Evolutionary conservation across 2,888 invertebrate genomes (phyloP), one percentile per base, ranked within the genome.

Genomic region (Caenorhabditis angaria): DNA sequence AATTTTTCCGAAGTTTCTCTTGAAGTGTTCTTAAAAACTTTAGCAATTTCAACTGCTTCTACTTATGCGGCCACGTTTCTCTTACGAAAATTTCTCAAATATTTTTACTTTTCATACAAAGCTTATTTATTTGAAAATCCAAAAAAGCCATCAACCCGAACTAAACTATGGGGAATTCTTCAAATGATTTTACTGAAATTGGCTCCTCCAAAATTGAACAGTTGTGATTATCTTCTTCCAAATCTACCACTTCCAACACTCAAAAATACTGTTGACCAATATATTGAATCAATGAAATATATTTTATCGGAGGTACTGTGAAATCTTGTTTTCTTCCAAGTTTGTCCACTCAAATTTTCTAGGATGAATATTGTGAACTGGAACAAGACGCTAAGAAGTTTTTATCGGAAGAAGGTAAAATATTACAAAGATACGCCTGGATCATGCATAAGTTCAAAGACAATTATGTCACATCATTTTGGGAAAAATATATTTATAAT

Each of bases 391-490:
- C 83, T 0, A 35, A 68, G 10, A 56, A 59, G 2, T 85, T 85
- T 55, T 53, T 82, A 29, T 54, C 63, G 20, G 65, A 77, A 14
- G 85, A 85, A 68, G 85, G 85, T 18, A 67, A 58, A 25, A 76
- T 73, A 41, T 75, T 85, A n/a, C 85, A 85, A 57, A 64, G 66
- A 65, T 82, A 81, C 51, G 70, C 82, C 3, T 61, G 68, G 47
- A 28, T 86, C 22, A 80, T 78, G 53, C 76, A 78, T 3, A 65
- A 78, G 22, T 78, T 80, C 61, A 67, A 70, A 12, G 76, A 79
- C 35, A 85, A 85, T 61, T 85, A 85, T 58, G 83, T 85, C n/a
- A 82, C 84, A 27, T 71, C 71, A 3, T 82, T 85, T 65, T 85
- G 85, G 85, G 81, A 83, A 63, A 83, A 83, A 57, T 86, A 76